These are phyloP conservation scores for Microtus richardsoni DNA, from an alignment of 2,113 vertebrate species.

Conservation along the genomic window DNA sequence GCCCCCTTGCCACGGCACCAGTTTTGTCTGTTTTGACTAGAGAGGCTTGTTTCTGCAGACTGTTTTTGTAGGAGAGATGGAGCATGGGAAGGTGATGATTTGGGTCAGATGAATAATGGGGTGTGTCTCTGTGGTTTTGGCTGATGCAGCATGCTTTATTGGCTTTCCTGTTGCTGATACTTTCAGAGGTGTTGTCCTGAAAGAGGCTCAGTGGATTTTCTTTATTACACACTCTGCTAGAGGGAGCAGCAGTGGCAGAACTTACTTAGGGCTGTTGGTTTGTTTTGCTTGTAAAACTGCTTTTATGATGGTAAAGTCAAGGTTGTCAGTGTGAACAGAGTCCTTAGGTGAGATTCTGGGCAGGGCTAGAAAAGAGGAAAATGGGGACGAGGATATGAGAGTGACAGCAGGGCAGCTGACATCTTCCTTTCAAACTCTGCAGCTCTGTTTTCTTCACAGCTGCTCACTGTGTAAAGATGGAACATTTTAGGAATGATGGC, in stretches of 20 bases:
- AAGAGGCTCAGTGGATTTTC: slow-evolving; percentile 34
- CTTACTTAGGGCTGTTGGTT: not conserved
- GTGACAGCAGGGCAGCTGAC: not conserved
- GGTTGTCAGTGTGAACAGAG: not conserved
- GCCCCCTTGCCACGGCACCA: not conserved
- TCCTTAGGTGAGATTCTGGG: not conserved
- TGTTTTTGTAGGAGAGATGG: slow-evolving; percentile 41
- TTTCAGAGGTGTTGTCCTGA: slow-evolving; percentile 29
- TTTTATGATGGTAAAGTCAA: not conserved
- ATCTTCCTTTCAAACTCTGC: not conserved
- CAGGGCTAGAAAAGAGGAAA: not conserved
- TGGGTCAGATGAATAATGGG: slow-evolving; percentile 60
- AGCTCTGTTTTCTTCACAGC: not conserved
- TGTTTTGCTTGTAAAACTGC: not conserved
- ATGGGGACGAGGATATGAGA: not conserved
- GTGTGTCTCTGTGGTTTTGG: slow-evolving; percentile 57
- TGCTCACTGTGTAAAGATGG: not conserved
- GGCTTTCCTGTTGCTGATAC: slow-evolving; percentile 5
- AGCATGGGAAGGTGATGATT: slow-evolving; percentile 38
- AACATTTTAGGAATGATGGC: not conserved
- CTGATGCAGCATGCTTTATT: slow-evolving; percentile 36
- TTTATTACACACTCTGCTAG: not conserved
- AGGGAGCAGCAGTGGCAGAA: slow-evolving; percentile 3
- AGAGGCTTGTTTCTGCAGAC: not conserved
- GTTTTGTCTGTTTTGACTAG: not conserved